Conservation (phyloP, 2,113 vertebrate genomes). For the Carassius carassius region DNA sequence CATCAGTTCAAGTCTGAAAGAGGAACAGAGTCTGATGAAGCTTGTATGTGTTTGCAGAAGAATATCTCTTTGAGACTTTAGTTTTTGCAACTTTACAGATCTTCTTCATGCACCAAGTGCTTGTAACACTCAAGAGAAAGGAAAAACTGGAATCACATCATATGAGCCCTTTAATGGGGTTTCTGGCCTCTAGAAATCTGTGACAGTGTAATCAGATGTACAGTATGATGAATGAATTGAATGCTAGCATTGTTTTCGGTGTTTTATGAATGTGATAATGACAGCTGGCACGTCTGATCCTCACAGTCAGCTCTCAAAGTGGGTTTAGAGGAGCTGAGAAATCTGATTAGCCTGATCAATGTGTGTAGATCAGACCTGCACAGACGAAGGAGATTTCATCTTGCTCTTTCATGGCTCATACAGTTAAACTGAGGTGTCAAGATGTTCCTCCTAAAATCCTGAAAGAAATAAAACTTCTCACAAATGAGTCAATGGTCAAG, state of each 20-base stretch:
- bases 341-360: conserved; percentile 88
- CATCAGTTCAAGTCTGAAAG: too few species aligned
- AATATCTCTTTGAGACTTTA: too few species aligned
- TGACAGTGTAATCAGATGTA: background rate
- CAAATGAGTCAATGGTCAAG: background rate
- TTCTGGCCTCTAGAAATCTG: background rate
- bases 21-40: too few species aligned
- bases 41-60: too few species aligned
- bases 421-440: background rate
- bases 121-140: too few species aligned
- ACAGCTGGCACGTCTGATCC: conserved; percentile 92
- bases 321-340: conserved; percentile 87
- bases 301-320: conserved; percentile 82
- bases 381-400: too few species aligned
- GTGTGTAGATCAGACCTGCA: conserved; percentile 15
- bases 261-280: conserved; percentile 65
- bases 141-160: too few species aligned
- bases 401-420: background rate
- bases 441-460: background rate
- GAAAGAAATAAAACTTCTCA: background rate
- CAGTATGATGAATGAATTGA: conserved; percentile 69
- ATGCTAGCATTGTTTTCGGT: conserved; percentile 22
- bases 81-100: too few species aligned
- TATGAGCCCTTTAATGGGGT: background rate
- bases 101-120: too few species aligned